A percentile compares a stretch with the other conserved stretches of the same genome.
Conservation (phyloP, 2,888 invertebrate genomes). For the Synanthedon tipuliformis region DNA sequence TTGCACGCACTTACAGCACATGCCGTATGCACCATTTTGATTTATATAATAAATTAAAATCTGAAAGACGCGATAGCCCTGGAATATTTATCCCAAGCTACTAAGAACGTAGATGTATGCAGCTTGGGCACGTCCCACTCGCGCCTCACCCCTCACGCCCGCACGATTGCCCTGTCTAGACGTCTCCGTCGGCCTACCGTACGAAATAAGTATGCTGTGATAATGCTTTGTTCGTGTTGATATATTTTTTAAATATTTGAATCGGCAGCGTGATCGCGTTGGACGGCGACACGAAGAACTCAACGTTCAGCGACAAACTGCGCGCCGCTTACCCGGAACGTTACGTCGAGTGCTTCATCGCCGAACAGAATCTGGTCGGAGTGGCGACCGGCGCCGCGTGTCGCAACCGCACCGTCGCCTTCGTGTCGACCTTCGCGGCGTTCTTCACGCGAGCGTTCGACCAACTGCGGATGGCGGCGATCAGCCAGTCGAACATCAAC, state of each 20-base stretch:
- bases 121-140: too few species aligned
- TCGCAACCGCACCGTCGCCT: constrained; percentile 91
- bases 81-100: too few species aligned
- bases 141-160: too few species aligned
- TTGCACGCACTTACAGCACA: too few species aligned
- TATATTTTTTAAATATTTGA: constrained; percentile 8
- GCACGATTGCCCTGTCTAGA: too few species aligned
- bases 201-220: too few species aligned
- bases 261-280: constrained; percentile 85
- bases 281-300: constrained; percentile 99
- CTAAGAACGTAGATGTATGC: too few species aligned
- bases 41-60: too few species aligned
- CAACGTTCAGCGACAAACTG: constrained; percentile 95
- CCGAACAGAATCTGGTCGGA: constrained; percentile 97
- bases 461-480: constrained; percentile 98
- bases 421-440: constrained; percentile 97
- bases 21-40: too few species aligned
- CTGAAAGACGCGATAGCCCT: too few species aligned
- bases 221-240: not conserved
- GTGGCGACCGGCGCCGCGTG: constrained; percentile 96
- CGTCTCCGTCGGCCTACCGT: too few species aligned
- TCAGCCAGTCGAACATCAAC: constrained; percentile 97
- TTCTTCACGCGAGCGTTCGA: constrained; percentile 98
- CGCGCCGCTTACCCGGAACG: constrained; percentile 77
- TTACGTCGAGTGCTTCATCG: constrained; percentile 98